A percentile compares a stretch with the other conserved stretches of the same genome.
These are phyloP conservation scores for Sminthurides aquaticus DNA, from an alignment of 2,888 invertebrate genomes.

Conservation along the genomic window DNA sequence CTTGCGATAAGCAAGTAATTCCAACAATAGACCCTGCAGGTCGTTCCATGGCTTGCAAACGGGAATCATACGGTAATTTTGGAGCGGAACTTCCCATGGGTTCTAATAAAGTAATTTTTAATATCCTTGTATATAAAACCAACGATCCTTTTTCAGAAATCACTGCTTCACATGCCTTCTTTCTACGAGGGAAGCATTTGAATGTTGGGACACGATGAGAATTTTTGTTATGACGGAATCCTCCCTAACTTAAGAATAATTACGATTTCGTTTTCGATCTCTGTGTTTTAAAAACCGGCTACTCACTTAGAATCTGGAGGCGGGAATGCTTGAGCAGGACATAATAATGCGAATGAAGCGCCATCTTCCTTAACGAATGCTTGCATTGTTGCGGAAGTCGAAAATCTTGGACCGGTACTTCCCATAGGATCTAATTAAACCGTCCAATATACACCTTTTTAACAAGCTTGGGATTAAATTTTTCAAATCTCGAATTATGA, in stretches of 20 bases:
- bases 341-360: constrained; percentile 46
- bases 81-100: constrained; percentile 38
- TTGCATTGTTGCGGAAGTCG: constrained; percentile 40
- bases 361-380: constrained; percentile 40
- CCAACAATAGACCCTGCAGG: constrained; percentile 24
- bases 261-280: too few species aligned
- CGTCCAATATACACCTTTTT: too few species aligned
- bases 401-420: constrained; percentile 43
- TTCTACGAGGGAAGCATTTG: too few species aligned
- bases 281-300: too few species aligned
- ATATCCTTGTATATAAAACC: not conserved
- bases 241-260: too few species aligned
- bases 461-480: too few species aligned
- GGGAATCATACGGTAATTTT: constrained; percentile 36
- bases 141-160: too few species aligned
- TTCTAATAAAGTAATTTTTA: constrained; percentile 20
- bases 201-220: too few species aligned
- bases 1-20: constrained; percentile 30
- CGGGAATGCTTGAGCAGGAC: constrained; percentile 56
- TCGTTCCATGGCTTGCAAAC: constrained; percentile 34
- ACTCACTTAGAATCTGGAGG: constrained; percentile 54
- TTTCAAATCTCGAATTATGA: too few species aligned
- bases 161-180: too few species aligned
- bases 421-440: constrained; percentile 45
- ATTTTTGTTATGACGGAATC: too few species aligned